Evolutionary conservation across 2,113 vertebrate genomes (phyloP).

Genomic region (Noturus placidus): DNA sequence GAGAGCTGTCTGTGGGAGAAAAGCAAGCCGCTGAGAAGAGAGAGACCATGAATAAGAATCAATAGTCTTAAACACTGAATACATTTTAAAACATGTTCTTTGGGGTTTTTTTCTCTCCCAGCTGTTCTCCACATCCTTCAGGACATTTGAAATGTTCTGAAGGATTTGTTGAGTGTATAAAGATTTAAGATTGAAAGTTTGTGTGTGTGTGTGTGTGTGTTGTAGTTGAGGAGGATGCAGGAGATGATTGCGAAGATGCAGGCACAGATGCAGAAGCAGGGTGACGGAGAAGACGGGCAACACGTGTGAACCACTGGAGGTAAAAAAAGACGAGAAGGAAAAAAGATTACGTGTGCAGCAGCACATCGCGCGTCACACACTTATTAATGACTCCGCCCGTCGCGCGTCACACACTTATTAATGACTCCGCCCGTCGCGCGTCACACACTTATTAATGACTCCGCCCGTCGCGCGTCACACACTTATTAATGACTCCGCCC

Average conservation of each 20-base stretch:
- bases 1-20: too few species aligned
- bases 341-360: too few species aligned
- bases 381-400: neutral
- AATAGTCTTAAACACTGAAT: too few species aligned
- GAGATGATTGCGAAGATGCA: slow-evolving; percentile 98
- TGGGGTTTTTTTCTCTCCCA: too few species aligned
- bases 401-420: neutral
- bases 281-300: slow-evolving; percentile 74
- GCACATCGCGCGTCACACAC: neutral
- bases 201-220: slow-evolving; percentile 27
- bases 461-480: neutral
- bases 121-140: too few species aligned
- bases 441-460: neutral
- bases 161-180: too few species aligned
- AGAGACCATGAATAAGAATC: too few species aligned
- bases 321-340: neutral
- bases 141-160: too few species aligned
- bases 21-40: too few species aligned
- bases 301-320: slow-evolving; percentile 61
- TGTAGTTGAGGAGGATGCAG: slow-evolving; percentile 94
- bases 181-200: neutral
- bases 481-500: too few species aligned
- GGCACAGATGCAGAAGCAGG: slow-evolving; percentile 94
- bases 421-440: neutral
- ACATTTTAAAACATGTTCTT: too few species aligned